Conservation (phyloP, 1,140 invertebrate species). For the Drosophila kohkoa region DNA sequence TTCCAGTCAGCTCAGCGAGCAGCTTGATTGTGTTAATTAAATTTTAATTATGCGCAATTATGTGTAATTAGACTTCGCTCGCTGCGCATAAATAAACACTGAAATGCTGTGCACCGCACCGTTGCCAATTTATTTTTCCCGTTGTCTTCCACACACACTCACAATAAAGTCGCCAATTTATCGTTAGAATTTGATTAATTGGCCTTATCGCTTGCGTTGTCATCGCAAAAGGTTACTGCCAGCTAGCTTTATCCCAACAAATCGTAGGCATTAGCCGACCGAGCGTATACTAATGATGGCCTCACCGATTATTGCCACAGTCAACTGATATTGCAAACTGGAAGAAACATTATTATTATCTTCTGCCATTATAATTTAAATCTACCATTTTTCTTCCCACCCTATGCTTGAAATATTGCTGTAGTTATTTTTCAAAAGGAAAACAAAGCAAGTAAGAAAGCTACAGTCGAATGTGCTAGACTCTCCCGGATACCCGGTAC, state of each 20-base stretch:
- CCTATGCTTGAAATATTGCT: not conserved
- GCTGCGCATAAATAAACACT: conserved; percentile 64
- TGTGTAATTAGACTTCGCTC: conserved; percentile 66
- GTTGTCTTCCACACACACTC: conserved; percentile 6
- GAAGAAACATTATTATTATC: not conserved
- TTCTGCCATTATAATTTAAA: not conserved
- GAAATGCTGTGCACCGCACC: conserved; percentile 51
- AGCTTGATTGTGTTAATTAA: conserved; percentile 79
- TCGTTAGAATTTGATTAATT: conserved; percentile 52
- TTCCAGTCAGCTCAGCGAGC: conserved; percentile 17
- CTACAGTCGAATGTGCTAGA: too few species aligned
- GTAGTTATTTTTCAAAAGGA: not conserved
- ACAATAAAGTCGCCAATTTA: conserved; percentile 12
- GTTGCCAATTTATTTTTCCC: conserved; percentile 58
- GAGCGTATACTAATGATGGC: conserved; percentile 40
- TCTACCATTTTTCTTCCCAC: not conserved
- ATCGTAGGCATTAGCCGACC: conserved; percentile 58
- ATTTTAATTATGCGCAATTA: conserved; percentile 78
- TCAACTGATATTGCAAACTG: not conserved
- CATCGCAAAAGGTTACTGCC: conserved; percentile 54
- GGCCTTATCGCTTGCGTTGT: conserved; percentile 34
- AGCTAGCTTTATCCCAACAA: conserved; percentile 46
- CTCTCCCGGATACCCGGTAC: too few species aligned
- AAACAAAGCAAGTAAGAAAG: not conserved
- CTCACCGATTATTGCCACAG: not conserved